phyloP scores from a whole-genome alignment of 2,888 invertebrate genomes.

The Harpalus rufipes region DNA sequence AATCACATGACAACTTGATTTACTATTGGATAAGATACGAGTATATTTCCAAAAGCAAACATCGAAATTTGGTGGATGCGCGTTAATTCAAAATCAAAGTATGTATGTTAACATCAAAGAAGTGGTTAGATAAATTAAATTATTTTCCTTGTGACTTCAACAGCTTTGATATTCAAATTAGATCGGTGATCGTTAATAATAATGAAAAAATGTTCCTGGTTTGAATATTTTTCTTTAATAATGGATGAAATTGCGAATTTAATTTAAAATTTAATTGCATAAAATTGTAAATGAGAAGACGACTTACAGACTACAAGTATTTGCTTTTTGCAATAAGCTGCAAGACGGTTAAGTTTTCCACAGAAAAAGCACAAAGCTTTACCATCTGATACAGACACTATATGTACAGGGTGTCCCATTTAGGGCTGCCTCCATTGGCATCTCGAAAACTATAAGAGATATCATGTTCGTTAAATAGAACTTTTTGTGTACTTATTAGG shows the following conservation, averaged over 20 bases:
- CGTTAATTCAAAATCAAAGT: not conserved
- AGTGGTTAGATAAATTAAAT: constrained; percentile 16
- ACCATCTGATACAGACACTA: too few species aligned
- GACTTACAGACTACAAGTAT: constrained; percentile 31
- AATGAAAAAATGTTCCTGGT: constrained; percentile 4
- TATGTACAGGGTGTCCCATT: too few species aligned
- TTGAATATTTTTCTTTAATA: constrained; percentile 48
- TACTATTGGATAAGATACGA: not conserved
- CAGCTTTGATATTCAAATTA: constrained; percentile 35
- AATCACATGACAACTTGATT: constrained; percentile 4
- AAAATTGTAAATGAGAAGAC: constrained; percentile 67
- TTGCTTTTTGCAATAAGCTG: constrained; percentile 40
- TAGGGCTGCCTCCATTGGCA: too few species aligned
- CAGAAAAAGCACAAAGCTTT: not conserved
- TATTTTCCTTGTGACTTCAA: not conserved
- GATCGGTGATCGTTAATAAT: constrained; percentile 25
- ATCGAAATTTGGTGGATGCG: not conserved
- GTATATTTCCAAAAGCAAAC: not conserved
- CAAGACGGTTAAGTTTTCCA: not conserved
- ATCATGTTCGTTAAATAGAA: too few species aligned
- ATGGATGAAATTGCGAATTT: constrained; percentile 53
- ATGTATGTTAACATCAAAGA: not conserved
- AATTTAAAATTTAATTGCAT: constrained; percentile 69
- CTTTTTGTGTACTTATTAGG: too few species aligned
- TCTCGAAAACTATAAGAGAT: too few species aligned